Conservation (phyloP, 2,113 vertebrate genomes). For the Acanthisitta chloris region DNA sequence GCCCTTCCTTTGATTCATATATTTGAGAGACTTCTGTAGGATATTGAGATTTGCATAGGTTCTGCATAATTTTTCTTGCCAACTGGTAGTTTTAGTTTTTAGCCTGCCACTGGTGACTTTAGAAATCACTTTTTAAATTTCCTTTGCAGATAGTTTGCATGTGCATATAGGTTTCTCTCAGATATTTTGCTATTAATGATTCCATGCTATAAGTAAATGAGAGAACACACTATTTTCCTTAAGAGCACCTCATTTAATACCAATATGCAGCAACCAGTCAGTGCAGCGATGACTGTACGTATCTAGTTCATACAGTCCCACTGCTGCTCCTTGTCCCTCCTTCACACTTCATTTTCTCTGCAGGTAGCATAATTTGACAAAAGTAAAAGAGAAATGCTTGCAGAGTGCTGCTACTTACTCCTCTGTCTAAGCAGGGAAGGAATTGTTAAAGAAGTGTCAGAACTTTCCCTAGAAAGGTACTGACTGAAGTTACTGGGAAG, state of each 20-base stretch:
- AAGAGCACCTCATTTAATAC: background rate
- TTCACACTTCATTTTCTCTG: background rate
- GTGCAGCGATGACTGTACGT: background rate
- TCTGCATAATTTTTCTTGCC: background rate
- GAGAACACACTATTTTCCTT: background rate
- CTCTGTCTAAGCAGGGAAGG: background rate
- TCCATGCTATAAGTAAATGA: background rate
- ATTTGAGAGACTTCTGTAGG: background rate
- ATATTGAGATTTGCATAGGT: background rate
- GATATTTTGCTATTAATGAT: background rate
- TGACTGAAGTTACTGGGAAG: background rate
- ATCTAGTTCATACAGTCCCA: background rate
- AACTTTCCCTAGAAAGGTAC: background rate
- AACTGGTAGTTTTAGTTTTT: background rate
- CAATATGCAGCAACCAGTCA: background rate
- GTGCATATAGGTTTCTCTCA: background rate
- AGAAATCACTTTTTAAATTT: background rate
- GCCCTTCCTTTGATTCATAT: background rate
- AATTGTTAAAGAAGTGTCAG: background rate
- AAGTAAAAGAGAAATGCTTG: background rate
- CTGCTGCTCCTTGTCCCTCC: background rate
- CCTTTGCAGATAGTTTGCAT: background rate
- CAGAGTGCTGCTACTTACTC: background rate
- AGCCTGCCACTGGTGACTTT: background rate
- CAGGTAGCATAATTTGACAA: background rate